Evolutionary conservation across 2,113 vertebrate species (phyloP).

Genomic region (Petroica traversi): DNA sequence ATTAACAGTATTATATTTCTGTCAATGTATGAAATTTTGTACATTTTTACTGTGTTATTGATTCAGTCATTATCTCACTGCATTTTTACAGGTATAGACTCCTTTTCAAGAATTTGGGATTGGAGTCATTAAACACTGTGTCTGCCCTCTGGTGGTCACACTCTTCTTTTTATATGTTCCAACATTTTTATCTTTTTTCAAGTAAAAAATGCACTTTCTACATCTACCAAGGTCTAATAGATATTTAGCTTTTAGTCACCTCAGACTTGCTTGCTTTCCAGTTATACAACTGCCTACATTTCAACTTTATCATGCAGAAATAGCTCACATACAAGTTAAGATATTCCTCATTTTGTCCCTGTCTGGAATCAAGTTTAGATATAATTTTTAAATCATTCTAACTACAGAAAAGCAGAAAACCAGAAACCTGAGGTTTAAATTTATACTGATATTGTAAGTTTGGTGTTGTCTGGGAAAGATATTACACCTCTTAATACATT

Average conservation of each 20-base stretch:
- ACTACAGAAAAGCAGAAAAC: background rate
- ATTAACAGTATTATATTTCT: background rate
- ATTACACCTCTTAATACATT: background rate
- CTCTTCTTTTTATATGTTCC: background rate
- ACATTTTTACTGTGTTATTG: background rate
- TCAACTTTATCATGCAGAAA: background rate
- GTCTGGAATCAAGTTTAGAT: background rate
- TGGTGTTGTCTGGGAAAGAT: background rate
- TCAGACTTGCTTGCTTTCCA: background rate
- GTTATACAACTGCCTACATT: background rate
- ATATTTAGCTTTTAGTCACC: background rate
- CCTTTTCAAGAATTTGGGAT: background rate
- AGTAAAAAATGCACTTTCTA: background rate
- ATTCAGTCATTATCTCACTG: background rate
- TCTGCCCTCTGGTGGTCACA: slow-evolving; percentile 54
- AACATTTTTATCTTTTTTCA: background rate
- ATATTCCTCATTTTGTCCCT: fast-evolving
- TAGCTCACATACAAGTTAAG: background rate
- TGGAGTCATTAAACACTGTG: background rate
- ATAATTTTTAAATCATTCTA: background rate
- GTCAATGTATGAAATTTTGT: background rate
- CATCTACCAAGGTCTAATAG: background rate
- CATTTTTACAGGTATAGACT: background rate
- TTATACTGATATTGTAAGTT: background rate
- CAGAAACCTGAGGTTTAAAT: background rate